These are phyloP conservation scores for Malurus splendens DNA, from an alignment of 2,797 vertebrate genomes.

Conservation along the genomic window DNA sequence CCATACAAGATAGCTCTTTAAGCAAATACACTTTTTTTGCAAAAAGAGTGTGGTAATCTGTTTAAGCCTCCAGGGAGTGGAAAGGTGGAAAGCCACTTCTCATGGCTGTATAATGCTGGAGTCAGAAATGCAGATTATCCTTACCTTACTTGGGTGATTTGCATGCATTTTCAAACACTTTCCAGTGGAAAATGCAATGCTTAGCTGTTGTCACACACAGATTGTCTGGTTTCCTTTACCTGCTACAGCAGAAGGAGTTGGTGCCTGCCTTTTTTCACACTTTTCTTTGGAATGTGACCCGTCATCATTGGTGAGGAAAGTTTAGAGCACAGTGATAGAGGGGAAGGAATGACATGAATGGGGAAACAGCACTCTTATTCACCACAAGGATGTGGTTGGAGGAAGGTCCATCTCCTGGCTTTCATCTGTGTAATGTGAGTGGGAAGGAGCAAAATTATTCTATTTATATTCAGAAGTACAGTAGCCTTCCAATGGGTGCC, in stretches of 20 bases:
- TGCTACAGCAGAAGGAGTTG: neutral
- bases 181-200: neutral
- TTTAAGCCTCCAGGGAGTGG: neutral
- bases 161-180: neutral
- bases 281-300: neutral
- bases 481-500: neutral
- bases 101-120: neutral
- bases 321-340: neutral
- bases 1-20: neutral
- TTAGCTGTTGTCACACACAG: fast-evolving
- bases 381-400: neutral
- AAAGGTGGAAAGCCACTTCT: neutral
- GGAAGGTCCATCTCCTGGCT: neutral
- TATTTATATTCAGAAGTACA: neutral
- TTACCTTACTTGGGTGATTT: neutral
- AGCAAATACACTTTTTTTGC: neutral
- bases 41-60: neutral
- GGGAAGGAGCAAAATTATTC: neutral
- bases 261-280: neutral
- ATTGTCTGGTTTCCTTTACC: neutral
- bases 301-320: neutral
- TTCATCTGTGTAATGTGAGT: neutral
- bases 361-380: neutral
- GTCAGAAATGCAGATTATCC: neutral
- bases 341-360: neutral